Percentiles rank a stretch among this genome's conserved stretches.
phyloP scores from a whole-genome alignment of 2,113 vertebrate species.

The Alces alces region DNA sequence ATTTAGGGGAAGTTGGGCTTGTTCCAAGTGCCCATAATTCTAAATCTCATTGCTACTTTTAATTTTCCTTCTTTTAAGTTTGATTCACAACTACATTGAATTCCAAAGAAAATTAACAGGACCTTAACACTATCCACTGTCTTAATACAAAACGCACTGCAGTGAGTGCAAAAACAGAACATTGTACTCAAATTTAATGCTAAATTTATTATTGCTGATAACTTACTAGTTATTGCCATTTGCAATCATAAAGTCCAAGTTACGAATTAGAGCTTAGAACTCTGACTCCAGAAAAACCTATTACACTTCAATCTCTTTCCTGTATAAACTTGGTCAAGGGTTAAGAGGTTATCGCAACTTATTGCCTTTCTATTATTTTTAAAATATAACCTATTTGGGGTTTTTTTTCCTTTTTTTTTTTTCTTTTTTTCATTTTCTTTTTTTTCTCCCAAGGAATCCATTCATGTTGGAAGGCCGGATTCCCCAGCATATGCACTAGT shows the following conservation, averaged over 20 bases:
- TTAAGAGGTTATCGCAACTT: slow-evolving; percentile 76
- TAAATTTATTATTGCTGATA: slow-evolving; percentile 83
- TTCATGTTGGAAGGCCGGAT: slow-evolving; percentile 68
- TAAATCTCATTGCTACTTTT: slow-evolving; percentile 57
- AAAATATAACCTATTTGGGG: slow-evolving; percentile 74
- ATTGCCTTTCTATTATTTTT: slow-evolving; percentile 79
- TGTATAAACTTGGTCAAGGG: slow-evolving; percentile 65
- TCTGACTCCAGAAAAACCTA: slow-evolving; percentile 77
- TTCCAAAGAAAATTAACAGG: slow-evolving; percentile 73
- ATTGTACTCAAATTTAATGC: slow-evolving; percentile 67
- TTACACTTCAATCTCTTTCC: slow-evolving; percentile 59
- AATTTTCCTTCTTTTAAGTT: slow-evolving; percentile 50
- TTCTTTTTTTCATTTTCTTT: slow-evolving; percentile 14
- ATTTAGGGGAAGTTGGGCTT: slow-evolving; percentile 21
- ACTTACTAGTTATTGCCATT: slow-evolving; percentile 82
- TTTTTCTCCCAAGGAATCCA: slow-evolving; percentile 71
- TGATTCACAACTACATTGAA: slow-evolving; percentile 65
- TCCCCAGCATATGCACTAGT: slow-evolving; percentile 68
- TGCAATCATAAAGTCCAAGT: slow-evolving; percentile 76
- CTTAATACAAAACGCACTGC: slow-evolving; percentile 55
- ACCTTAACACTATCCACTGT: slow-evolving; percentile 66
- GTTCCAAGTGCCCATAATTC: slow-evolving; percentile 45
- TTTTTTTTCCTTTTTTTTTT: not conserved
- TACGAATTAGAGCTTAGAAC: slow-evolving; percentile 67
- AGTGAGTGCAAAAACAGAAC: slow-evolving; percentile 61